A percentile compares a stretch with the other conserved stretches of the same genome.
Evolutionary conservation across 2,797 vertebrate species (phyloP).

Genomic region (Gymnothorax javanicus): DNA sequence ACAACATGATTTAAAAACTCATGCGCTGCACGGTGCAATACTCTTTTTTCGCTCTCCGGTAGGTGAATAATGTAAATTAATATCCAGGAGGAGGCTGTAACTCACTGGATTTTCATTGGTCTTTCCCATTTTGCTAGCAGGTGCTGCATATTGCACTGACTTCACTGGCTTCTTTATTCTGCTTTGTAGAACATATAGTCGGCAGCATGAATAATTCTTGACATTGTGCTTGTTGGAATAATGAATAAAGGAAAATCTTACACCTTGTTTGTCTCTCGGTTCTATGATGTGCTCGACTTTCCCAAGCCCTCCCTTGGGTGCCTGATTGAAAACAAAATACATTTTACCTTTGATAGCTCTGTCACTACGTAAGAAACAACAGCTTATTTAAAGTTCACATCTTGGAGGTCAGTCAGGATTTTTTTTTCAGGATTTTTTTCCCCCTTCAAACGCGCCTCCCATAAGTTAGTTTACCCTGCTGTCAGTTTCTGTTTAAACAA

Average conservation of each 20-base stretch:
- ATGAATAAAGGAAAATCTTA: not conserved
- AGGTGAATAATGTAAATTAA: too few species aligned
- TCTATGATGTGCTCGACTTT: not conserved
- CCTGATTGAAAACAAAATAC: constrained; percentile 1
- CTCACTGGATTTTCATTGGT: too few species aligned
- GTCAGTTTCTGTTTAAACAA: constrained; percentile 16
- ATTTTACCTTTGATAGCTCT: not conserved
- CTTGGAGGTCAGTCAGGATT: constrained; percentile 5
- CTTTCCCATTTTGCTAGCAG: not conserved
- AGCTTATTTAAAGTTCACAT: constrained; percentile 6
- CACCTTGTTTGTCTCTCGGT: not conserved
- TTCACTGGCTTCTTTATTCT: not conserved
- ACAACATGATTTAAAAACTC: too few species aligned
- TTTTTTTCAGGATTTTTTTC: not conserved
- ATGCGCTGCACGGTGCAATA: too few species aligned
- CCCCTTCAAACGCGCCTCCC: not conserved
- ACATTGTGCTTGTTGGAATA: not conserved
- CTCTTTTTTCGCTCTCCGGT: too few species aligned
- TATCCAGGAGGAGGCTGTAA: too few species aligned
- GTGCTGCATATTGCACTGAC: not conserved
- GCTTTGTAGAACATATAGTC: not conserved
- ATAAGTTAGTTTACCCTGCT: constrained; percentile 26
- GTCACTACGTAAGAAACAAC: constrained; percentile 9
- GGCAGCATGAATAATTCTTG: not conserved
- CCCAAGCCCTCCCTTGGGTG: not conserved